phyloP scores from a whole-genome alignment of 1,140 invertebrate species.

The silkworm (Bombyx mori) region ASM3026992v2 NC_085122.1:2075501-2076000 shows the following conservation, averaged over 20 bases:
- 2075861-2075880: conserved; percentile 32
- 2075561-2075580: too few species aligned
- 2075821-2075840: conserved; percentile 17
- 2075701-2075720: conserved; percentile 29
- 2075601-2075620: too few species aligned
- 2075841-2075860: conserved; percentile 19
- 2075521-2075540: conserved; percentile 6
- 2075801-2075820: conserved; percentile 59
- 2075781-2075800: conserved; percentile 35
- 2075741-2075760: conserved; percentile 32
- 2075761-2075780: conserved; percentile 46
- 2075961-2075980: conserved; percentile 16
- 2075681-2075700: not conserved
- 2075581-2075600: too few species aligned
- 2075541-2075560: not conserved
- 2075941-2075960: conserved; percentile 42
- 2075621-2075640: too few species aligned
- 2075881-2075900: conserved; percentile 31
- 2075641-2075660: too few species aligned
- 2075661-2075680: conserved; percentile 7
- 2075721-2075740: conserved; percentile 60
- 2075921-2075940: conserved; percentile 23
- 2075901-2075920: conserved; percentile 20
- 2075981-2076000: conserved; percentile 53
- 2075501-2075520: conserved; percentile 8